Evolutionary conservation across 2,888 invertebrate genomes (phyloP), one percentile per base, ranked within the genome.

Genomic region (Abrostola tripartita): DNA sequence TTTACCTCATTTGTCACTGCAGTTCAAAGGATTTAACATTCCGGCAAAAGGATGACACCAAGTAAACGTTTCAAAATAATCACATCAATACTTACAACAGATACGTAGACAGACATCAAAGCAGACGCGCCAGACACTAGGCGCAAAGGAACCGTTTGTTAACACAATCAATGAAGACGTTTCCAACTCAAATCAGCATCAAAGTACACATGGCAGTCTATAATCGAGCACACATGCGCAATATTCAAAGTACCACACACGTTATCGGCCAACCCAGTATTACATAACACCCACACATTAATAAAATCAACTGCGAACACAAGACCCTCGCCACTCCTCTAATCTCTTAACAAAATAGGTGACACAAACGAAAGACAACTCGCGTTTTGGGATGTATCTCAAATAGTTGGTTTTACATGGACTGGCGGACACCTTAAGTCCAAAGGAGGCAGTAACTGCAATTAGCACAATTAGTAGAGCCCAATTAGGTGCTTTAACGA

Each of bases 401-500:
- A 37, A 74, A 41, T 78, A 77, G 81, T 54, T 63, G 37, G 62
- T 59, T 56, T 71, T 68, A 71, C 65, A 76, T 74, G 57, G 58
- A 69, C 63, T 61, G 53, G 62, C 85, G 88, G 88, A 88, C 89
- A 90, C 90, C 91, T 91, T 89, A 84, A 88, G 90, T 90, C 90
- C 88, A 90, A 92, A 89, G 89, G 87, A 89, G 86, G 88, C 84
- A 85, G 88, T 84, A 79, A 82, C 84, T 85, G 90, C 90, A 91
- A 92, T 92, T 90, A 92, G 88, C 83, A 90, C 90, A 91, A 92
- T 92, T 92, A 92, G 90, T 83, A 84, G 85, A 88, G 89, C 88
- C 90, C 91, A 92, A 92, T 92, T 92, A 92, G 91, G 83, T 90
- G 90, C 88, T 90, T 89, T 92, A 92, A 91, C 91, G 92, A 92